Percentiles rank a stretch among this genome's conserved stretches.
Conservation (phyloP, 2,888 invertebrate genomes). For the Glyphotaelius pellucidus region DNA sequence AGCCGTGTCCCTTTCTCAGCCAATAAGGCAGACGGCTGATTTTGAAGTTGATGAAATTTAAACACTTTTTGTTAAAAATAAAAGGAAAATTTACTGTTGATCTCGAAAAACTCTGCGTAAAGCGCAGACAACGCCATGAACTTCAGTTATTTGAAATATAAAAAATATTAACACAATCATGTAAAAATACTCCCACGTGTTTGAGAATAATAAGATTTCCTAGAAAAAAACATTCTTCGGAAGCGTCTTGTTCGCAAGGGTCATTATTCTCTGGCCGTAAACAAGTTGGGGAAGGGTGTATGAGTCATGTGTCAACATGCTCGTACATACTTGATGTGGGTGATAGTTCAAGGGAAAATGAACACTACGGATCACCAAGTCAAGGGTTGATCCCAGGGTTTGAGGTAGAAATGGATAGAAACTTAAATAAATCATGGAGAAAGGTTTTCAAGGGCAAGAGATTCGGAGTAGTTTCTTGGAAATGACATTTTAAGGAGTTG, state of each 20-base stretch:
- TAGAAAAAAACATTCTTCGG: background rate
- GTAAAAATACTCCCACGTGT: background rate
- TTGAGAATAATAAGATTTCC: background rate
- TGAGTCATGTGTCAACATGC: slow-evolving; percentile 11
- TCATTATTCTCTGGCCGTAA: background rate
- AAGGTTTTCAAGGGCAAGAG: background rate
- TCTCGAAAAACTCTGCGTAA: too few species aligned
- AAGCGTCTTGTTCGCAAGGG: background rate
- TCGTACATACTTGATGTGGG: slow-evolving; percentile 9
- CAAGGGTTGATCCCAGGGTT: background rate
- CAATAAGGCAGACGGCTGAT: too few species aligned
- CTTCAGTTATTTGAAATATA: background rate
- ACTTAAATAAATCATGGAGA: background rate
- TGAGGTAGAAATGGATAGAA: background rate
- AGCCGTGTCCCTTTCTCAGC: too few species aligned
- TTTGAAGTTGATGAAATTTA: too few species aligned
- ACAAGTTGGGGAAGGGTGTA: slow-evolving; percentile 14
- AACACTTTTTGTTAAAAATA: too few species aligned
- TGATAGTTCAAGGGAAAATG: slow-evolving; percentile 12
- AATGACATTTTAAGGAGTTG: background rate
- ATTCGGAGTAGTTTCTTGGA: background rate
- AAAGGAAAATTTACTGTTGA: too few species aligned
- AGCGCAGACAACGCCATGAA: too few species aligned
- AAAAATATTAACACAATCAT: background rate
- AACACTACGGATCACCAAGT: slow-evolving; percentile 2